Base-by-base conservation (phyloP, 2,797 vertebrate species). In the Melanogrammus aeglefinus region DNA sequence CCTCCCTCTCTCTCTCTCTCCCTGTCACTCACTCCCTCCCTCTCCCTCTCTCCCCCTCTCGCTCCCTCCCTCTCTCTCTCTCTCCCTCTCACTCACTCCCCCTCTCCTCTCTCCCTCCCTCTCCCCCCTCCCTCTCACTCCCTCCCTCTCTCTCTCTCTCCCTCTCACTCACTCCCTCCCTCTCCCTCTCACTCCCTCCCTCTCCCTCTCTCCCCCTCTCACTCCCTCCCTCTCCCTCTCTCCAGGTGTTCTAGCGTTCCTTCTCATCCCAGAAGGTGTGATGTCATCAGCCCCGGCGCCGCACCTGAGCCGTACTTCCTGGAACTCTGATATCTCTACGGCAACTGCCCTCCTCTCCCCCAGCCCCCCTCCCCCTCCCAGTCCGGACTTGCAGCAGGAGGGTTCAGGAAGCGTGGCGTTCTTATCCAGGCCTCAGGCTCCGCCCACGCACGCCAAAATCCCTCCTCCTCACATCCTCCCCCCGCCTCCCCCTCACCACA, bases 221-320 rank as follows among this genome's bases (percentile, higher is more conserved):
- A 4, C 29, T 71, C 69, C 31, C 29, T 31, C 12, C 31, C 69
- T 31, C 10, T 31, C 69, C 31, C 75, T 14, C 10, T 35, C n/a
- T 76, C 74, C 83, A 99, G 98, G 96, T 95, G 93, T 97, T 93
- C 93, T 99, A 92, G 94, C 96, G 90, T 94, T 96, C 93, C 95
- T 97, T 95, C 95, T 95, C 90, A 94, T 96, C 95, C 95, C 95
- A 83, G 95, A 95, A 94, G 96, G 95, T 87, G 93, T 95, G 92
- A 93, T 94, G 88, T 95, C 95, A 89, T 94, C 95, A 84, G 92
- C 94, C 91, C 95, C 95, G 92, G 95, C 95, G 91, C 92, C 89
- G 87, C 90, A 93, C 90, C 91, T 94, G 84, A 91, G 89, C 89
- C 91, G 88, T 88, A 92, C 94, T 80, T 91, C 95, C 92, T 94